These are phyloP conservation scores for Phocides pigmalion DNA, from an alignment of 1,140 invertebrate species.

Conservation along the genomic window DNA sequence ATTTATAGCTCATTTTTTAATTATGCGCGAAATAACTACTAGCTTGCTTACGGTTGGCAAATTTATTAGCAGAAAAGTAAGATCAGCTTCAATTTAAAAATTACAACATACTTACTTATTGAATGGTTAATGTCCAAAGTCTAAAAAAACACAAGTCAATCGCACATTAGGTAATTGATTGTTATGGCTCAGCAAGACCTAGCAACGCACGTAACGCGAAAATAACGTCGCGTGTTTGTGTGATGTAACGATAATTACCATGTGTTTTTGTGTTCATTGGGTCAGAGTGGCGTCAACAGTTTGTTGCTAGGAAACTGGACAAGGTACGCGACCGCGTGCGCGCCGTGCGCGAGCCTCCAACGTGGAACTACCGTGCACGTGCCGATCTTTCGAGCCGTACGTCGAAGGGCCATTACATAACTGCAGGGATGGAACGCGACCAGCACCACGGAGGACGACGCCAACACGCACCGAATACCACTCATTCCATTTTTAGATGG, in stretches of 20 bases:
- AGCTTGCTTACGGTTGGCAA: neutral
- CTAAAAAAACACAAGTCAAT: conserved; percentile 35
- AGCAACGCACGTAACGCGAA: conserved; percentile 62
- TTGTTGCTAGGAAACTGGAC: conserved; percentile 81
- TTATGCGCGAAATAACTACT: neutral
- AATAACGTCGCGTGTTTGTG: conserved; percentile 57
- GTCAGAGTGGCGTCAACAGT: conserved; percentile 78
- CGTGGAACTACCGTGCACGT: conserved; percentile 76
- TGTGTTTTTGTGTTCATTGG: conserved; percentile 79
- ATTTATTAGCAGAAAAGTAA: conserved; percentile 28
- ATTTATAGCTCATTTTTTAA: conserved; percentile 42
- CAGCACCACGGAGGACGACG: conserved; percentile 54
- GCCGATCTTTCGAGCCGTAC: conserved; percentile 39
- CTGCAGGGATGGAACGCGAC: conserved; percentile 51
- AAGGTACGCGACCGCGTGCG: conserved; percentile 68
- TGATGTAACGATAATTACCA: conserved; percentile 78
- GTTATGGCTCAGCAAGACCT: conserved; percentile 56
- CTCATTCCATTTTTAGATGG: conserved; percentile 80
- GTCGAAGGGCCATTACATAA: conserved; percentile 76
- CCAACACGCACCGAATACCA: conserved; percentile 54
- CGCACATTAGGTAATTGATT: conserved; percentile 46
- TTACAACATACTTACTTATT: conserved; percentile 31
- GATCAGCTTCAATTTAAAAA: conserved; percentile 33
- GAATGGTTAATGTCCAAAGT: conserved; percentile 38
- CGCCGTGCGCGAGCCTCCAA: conserved; percentile 59